Evolutionary conservation across 2,888 invertebrate species (phyloP).

Genomic region (Rhamphomyia laevipes): DNA sequence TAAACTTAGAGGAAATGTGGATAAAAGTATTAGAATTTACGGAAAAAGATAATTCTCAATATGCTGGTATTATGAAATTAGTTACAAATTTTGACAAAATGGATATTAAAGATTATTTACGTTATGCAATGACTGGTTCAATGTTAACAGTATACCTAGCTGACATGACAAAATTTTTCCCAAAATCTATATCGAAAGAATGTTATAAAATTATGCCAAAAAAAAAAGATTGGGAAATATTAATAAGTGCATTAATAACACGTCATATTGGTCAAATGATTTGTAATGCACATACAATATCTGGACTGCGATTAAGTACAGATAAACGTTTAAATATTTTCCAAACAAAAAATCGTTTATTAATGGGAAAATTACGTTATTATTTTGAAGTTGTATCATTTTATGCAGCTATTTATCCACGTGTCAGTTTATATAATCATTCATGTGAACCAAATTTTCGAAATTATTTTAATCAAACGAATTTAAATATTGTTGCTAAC

Average conservation of each 20-base stretch:
- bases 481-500: constrained; percentile 55
- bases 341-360: constrained; percentile 7
- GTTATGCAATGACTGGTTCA: constrained; percentile 56
- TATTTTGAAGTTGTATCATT: constrained; percentile 34
- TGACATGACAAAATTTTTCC: constrained; percentile 49
- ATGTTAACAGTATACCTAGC: constrained; percentile 52
- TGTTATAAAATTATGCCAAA: constrained; percentile 18
- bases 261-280: constrained; percentile 67
- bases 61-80: constrained; percentile 42
- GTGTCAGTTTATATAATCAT: constrained; percentile 82
- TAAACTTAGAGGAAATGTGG: constrained; percentile 1
- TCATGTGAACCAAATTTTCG: constrained; percentile 75
- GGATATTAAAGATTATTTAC: constrained; percentile 50
- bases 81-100: constrained; percentile 60
- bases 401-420: constrained; percentile 74
- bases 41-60: background rate
- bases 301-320: background rate
- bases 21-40: background rate
- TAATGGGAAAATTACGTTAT: constrained; percentile 11
- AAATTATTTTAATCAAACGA: constrained; percentile 57
- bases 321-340: constrained; percentile 1
- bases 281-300: constrained; percentile 54
- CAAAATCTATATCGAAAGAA: constrained; percentile 32
- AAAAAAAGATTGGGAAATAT: constrained; percentile 28
- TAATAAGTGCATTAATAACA: constrained; percentile 52